Base-by-base conservation (phyloP, 2,888 invertebrate species). In the Lutraria lutraria region DNA sequence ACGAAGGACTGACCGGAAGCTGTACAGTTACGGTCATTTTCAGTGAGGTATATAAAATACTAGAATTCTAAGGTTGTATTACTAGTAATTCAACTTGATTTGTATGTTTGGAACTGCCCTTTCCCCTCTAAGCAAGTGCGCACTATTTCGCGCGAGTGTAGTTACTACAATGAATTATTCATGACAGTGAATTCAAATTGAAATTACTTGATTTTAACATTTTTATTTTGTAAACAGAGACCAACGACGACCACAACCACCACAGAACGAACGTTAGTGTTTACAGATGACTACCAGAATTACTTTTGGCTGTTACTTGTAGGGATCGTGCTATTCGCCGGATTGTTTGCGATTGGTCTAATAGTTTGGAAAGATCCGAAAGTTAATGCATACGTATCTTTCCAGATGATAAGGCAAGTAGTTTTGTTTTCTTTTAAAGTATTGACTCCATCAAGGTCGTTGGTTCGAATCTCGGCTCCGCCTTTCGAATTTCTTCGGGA, bases 281-380 rank as follows among this genome's bases (percentile, higher is more conserved):
- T 90, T 56, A n/a, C 21, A 0, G 91, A 91, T 43, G 91, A 91
- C 72, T 80, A 87, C 31, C 29, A 63, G 10, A 91, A 91, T 56
- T 86, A 87, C 34, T 34, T 83, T 43, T 91, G 91, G 91, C 25
- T 90, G 15, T 76, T 88, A 6, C 60, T 90, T 16, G 53, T 88
- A 16, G 89, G 86, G 10, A 29, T 85, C 0, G 53, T 53, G 12
- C 52, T 86, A 4, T 56, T 90, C 25, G 72, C 63, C 4, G 68
- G 60, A 6, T 21, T 91, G 12, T 72, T 89, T 21, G 84, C 88
- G 8, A 63, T 88, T 8, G 76, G 52, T 16, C 80, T 87, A 52
- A 91, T 91, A 31, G 76, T 90, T 29, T 91, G 90, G 86, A 81
- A 68, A 2, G 91, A 91, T 56, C 91, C 91, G 15, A 56, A 81